phyloP scores from a whole-genome alignment of 2,797 vertebrate species.

The Cichlasoma orientale region DNA sequence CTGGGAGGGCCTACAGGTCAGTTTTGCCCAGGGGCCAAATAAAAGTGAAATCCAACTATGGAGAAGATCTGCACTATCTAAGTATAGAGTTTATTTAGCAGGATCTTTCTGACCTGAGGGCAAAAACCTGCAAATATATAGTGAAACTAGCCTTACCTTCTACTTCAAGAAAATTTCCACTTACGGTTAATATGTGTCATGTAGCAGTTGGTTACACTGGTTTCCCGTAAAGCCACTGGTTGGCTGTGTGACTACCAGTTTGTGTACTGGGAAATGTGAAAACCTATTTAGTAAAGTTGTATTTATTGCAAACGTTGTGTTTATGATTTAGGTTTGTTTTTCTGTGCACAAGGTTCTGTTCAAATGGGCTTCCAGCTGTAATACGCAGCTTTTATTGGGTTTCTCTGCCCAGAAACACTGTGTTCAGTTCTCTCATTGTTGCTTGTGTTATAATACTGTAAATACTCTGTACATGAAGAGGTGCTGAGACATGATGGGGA shows the following conservation, averaged over 20 bases:
- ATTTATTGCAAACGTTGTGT: slow-evolving; percentile 68
- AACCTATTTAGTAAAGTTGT: slow-evolving; percentile 49
- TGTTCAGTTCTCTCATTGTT: slow-evolving; percentile 54
- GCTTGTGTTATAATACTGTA: slow-evolving; percentile 57
- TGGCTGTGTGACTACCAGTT: slow-evolving; percentile 60
- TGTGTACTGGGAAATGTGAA: slow-evolving; percentile 58
- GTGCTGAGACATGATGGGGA: slow-evolving; percentile 13
- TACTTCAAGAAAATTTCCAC: slow-evolving; percentile 23
- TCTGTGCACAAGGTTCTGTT: slow-evolving; percentile 48
- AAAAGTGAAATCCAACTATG: neutral
- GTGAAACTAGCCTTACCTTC: slow-evolving; percentile 51
- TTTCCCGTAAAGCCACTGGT: slow-evolving; percentile 68
- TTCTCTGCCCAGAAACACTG: slow-evolving; percentile 53
- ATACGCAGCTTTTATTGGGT: slow-evolving; percentile 47
- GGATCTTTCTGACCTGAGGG: slow-evolving; percentile 4
- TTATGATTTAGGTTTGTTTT: slow-evolving; percentile 36
- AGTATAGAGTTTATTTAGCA: slow-evolving; percentile 19
- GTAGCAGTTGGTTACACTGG: slow-evolving; percentile 57
- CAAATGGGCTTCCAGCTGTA: slow-evolving; percentile 70
- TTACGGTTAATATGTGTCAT: slow-evolving; percentile 68
- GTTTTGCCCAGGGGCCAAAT: neutral
- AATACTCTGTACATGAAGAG: slow-evolving; percentile 56
- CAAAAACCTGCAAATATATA: slow-evolving; percentile 2
- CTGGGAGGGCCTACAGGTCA: neutral
- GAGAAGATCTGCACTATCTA: slow-evolving; percentile 21